Percentiles rank a stretch among this genome's conserved stretches.
Evolutionary conservation across 2,797 vertebrate genomes (phyloP).

Genomic region (Urophycis tenuis): DNA sequence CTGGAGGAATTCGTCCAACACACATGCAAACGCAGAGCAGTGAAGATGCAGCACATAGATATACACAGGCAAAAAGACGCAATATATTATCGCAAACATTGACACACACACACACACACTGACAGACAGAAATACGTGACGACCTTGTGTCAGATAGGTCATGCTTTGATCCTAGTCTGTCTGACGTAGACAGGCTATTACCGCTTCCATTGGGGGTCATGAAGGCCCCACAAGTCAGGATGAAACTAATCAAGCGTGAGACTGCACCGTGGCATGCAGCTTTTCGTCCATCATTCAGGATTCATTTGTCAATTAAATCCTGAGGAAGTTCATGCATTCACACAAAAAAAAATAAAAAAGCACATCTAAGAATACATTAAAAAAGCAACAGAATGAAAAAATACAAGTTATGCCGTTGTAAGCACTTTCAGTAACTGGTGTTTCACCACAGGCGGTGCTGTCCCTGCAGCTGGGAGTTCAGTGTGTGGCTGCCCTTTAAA

Average conservation of each 20-base stretch:
- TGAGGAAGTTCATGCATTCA: neutral
- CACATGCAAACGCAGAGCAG: constrained; percentile 10
- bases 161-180: constrained; percentile 26
- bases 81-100: no score
- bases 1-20: constrained; percentile 25
- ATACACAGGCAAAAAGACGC: constrained; percentile 3
- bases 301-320: no score
- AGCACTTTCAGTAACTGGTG: neutral
- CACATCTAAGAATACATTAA: no score
- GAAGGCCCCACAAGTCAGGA: constrained; percentile 28
- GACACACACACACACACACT: constrained; percentile 11
- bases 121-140: constrained; percentile 2
- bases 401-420: neutral
- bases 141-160: constrained; percentile 8
- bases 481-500: neutral
- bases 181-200: constrained; percentile 22
- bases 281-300: constrained; percentile 14
- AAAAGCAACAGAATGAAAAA: neutral
- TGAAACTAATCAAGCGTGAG: neutral
- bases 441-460: neutral
- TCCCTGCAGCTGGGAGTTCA: neutral
- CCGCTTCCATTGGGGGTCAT: constrained; percentile 13
- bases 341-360: neutral
- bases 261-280: neutral
- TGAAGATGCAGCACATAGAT: constrained; percentile 2